A percentile compares a stretch with the other conserved stretches of the same genome.
phyloP scores from a whole-genome alignment of 2,113 vertebrate species.

The Atractosteus spatula region DNA sequence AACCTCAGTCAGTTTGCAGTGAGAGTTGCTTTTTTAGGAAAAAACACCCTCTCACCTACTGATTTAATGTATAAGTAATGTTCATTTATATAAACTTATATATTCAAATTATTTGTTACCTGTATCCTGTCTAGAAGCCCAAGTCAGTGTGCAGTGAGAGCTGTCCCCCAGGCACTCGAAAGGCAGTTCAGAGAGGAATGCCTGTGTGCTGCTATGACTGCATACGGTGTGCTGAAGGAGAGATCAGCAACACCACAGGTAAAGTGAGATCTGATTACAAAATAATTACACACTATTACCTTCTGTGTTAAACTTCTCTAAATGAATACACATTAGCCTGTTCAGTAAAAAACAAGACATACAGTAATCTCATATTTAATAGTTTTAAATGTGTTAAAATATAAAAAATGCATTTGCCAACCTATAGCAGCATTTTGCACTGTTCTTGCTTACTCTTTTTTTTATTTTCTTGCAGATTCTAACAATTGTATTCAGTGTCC shows the following conservation, averaged over 20 bases:
- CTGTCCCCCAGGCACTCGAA: constrained; percentile 48
- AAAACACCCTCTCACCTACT: too few species aligned
- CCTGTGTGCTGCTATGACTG: constrained; percentile 58
- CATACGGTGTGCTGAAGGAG: constrained; percentile 49
- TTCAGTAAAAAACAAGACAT: too few species aligned
- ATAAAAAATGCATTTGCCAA: neutral
- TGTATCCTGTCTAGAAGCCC: constrained; percentile 41
- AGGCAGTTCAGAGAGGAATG: constrained; percentile 48
- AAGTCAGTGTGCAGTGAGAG: constrained; percentile 52
- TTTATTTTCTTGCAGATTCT: constrained; percentile 61
- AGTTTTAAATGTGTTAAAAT: too few species aligned
- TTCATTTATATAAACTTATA: neutral
- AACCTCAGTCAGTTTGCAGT: too few species aligned
- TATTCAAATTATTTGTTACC: neutral
- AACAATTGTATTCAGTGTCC: constrained; percentile 62
- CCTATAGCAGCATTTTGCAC: neutral
- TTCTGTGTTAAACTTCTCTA: neutral
- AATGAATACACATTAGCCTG: too few species aligned
- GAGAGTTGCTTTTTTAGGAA: too few species aligned
- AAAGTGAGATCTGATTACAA: neutral
- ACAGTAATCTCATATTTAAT: too few species aligned
- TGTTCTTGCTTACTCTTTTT: constrained; percentile 6
- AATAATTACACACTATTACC: neutral
- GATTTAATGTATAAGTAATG: too few species aligned
- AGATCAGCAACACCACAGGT: constrained; percentile 48